Conservation (phyloP, 2,113 vertebrate species). For the Pardalotus punctatus region DNA sequence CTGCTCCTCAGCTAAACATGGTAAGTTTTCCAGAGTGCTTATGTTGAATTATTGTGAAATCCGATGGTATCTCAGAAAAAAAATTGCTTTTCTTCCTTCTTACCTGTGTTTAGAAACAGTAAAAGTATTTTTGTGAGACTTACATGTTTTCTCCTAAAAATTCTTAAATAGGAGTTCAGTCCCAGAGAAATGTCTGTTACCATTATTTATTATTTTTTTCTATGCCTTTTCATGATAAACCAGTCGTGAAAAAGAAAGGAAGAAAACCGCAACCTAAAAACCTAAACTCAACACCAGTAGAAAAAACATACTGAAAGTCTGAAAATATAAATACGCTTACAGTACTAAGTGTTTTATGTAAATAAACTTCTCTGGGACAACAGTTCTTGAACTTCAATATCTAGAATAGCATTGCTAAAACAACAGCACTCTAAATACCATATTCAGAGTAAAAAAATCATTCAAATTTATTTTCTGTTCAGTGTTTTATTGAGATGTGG, state of each 20-base stretch:
- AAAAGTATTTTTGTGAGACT: not conserved
- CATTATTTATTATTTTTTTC: not conserved
- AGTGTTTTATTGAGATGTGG: not conserved
- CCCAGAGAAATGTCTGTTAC: not conserved
- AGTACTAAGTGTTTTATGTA: not conserved
- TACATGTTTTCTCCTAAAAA: not conserved
- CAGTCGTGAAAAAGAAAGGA: not conserved
- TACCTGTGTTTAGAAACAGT: not conserved
- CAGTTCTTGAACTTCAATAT: not conserved
- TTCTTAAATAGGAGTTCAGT: not conserved
- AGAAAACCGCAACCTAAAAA: not conserved
- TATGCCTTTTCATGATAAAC: not conserved
- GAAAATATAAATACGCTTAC: not conserved
- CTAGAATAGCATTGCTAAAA: not conserved
- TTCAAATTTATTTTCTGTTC: not conserved
- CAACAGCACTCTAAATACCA: not conserved
- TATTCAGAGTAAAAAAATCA: not conserved
- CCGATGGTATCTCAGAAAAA: not conserved
- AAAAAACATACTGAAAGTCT: not conserved
- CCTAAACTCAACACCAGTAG: not conserved
- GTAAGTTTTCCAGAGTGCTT: constrained; percentile 74
- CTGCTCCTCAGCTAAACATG: constrained; percentile 89
- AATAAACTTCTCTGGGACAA: not conserved
- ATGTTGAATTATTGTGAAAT: not conserved
- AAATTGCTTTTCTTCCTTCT: not conserved